Percentiles rank a stretch among this genome's conserved stretches.
Conservation (phyloP, 2,797 vertebrate species). For the Neostethus bicornis region DNA sequence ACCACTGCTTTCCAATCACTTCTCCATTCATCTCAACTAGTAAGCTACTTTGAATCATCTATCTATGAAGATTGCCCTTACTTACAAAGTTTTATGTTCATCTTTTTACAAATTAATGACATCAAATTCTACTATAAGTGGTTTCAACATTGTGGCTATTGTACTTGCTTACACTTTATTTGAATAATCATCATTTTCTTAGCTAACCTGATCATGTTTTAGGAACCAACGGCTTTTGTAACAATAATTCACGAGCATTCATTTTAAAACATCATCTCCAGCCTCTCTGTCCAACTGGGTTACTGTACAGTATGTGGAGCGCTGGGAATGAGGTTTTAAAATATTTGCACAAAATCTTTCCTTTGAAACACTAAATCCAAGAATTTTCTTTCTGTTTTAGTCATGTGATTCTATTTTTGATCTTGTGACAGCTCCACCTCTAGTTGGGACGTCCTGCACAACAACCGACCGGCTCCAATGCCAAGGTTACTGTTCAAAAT, state of each 20-base stretch:
- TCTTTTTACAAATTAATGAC: background rate
- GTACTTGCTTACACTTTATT: background rate
- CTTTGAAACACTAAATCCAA: slow-evolving; percentile 30
- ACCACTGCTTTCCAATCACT: background rate
- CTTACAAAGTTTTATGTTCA: background rate
- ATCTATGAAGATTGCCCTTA: background rate
- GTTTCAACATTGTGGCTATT: slow-evolving; percentile 4
- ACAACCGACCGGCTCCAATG: slow-evolving; percentile 73
- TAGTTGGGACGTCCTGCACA: slow-evolving; percentile 83
- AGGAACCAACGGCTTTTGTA: slow-evolving; percentile 32
- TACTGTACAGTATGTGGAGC: slow-evolving; percentile 1
- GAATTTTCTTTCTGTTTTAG: slow-evolving; percentile 20
- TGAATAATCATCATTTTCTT: background rate
- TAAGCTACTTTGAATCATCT: background rate
- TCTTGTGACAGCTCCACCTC: slow-evolving; percentile 80
- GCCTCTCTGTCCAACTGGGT: slow-evolving; percentile 3
- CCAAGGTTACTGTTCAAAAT: slow-evolving; percentile 73
- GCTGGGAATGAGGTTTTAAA: slow-evolving; percentile 13
- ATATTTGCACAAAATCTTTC: slow-evolving; percentile 17
- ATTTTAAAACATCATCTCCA: slow-evolving; percentile 22
- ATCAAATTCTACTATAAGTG: background rate
- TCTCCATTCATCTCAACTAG: no score
- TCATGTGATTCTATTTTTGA: slow-evolving; percentile 71
- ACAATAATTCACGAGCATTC: slow-evolving; percentile 18
- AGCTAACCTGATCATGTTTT: slow-evolving; percentile 9